Evolutionary conservation across 1,140 invertebrate genomes (phyloP), one percentile per base, ranked within the genome.

Genomic region (Chironomus striatipennis): DNA sequence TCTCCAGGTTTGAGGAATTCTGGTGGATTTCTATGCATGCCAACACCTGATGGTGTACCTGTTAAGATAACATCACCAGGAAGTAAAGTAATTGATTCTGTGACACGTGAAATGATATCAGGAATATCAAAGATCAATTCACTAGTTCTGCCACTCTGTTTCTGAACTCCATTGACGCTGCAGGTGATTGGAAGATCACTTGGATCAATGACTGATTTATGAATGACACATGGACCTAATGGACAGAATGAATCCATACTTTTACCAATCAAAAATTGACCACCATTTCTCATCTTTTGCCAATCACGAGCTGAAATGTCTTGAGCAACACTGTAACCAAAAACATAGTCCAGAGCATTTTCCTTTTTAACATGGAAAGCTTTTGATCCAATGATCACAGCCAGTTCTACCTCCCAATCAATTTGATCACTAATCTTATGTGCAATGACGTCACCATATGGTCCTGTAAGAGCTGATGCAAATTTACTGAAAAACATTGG

Each of bases 361-460:
- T 88, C 84, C 70, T 87, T 87, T 43, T 86, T 83, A 24, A 96
- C 87, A 73, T 87, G 83, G 77, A 90, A 90, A 8, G 89, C 90
- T 77, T 85, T 87, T 81, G 91, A 93, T 20, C 94, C 93, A 77
- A 97, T 94, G 0, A 96, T 89, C 74, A 96, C 89, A 0, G 89
- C 90, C 47, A 97, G 79, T 80, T 97, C 94, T 0, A 94, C 93
- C 84, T 96, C 94, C 91, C 92, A 96, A 81, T 96, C 94, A 5
- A 96, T 86, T 85, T 90, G 89, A 75, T 88, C 84, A 24, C 88
- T 88, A 73, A 89, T 87, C 20, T 83, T 78, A n/a, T 91, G 91
- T 73, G 90, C 85, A 42, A 85, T 80, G 72, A 96, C 85, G 77
- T 89, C 84, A 78, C 93, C 92, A 77, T 84, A 84, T 0, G 92